phyloP scores from a whole-genome alignment of 2,888 invertebrate species.

The Torymus tubicola region DNA sequence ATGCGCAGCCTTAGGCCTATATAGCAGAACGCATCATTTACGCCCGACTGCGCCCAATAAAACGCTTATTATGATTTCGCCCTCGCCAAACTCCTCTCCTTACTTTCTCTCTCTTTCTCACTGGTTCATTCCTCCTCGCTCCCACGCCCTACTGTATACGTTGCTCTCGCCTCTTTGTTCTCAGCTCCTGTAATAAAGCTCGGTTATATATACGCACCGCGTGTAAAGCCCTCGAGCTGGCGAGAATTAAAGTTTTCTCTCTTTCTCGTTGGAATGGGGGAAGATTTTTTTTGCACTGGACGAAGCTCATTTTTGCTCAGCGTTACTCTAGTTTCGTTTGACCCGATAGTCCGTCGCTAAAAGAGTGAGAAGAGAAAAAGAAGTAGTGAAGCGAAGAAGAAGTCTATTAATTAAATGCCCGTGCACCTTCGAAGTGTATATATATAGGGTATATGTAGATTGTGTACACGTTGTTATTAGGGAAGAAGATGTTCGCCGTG shows the following conservation, averaged over 20 bases:
- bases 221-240: neutral
- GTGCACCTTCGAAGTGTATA: too few relatives aligned
- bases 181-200: conserved; percentile 22
- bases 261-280: neutral
- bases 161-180: neutral
- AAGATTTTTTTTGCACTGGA: too few relatives aligned
- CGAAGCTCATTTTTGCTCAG: too few relatives aligned
- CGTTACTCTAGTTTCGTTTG: too few relatives aligned
- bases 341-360: too few relatives aligned
- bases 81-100: neutral
- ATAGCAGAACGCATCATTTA: neutral
- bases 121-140: conserved; percentile 7
- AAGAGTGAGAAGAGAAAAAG: too few relatives aligned
- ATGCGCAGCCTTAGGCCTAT: too few relatives aligned
- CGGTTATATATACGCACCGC: neutral
- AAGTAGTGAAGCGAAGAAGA: too few relatives aligned
- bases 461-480: too few relatives aligned
- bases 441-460: too few relatives aligned
- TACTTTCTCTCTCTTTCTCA: neutral
- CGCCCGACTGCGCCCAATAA: conserved; percentile 29
- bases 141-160: neutral
- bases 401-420: too few relatives aligned
- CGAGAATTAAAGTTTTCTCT: conserved; percentile 6
- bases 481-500: too few relatives aligned
- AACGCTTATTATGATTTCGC: neutral